Conservation (phyloP, 2,113 vertebrate species). For the Lates calcarifer region DNA sequence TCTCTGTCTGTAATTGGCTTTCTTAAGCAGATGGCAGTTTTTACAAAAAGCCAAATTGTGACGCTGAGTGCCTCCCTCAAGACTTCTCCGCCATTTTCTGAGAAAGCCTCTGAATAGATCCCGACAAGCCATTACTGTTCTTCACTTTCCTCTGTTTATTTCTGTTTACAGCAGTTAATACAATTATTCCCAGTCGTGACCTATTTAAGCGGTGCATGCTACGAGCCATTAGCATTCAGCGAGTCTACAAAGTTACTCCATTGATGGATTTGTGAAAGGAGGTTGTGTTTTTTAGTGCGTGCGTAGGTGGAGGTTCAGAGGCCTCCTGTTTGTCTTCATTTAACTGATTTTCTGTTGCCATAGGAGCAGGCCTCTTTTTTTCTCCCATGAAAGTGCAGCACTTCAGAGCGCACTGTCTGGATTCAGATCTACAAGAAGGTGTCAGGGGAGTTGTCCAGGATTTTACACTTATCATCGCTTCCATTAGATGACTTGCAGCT, state of each 20-base stretch:
- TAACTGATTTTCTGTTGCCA: conserved; percentile 83
- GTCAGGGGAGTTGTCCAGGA: conserved; percentile 79
- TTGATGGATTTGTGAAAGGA: conserved; percentile 81
- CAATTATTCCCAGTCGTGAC: conserved; percentile 82
- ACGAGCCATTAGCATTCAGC: conserved; percentile 78
- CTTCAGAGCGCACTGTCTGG: conserved; percentile 74
- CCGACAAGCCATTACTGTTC: conserved; percentile 73
- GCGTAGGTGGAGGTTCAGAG: conserved; percentile 84
- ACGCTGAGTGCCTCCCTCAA: conserved; percentile 70
- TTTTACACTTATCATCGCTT: conserved; percentile 69
- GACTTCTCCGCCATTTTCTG: conserved; percentile 68
- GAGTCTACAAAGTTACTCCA: conserved; percentile 76
- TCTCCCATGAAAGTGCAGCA: conserved; percentile 71
- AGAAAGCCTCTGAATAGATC: conserved; percentile 76
- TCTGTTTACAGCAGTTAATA: conserved; percentile 83
- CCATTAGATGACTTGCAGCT: conserved; percentile 77
- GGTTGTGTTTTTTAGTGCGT: conserved; percentile 76
- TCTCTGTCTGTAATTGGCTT: conserved; percentile 77
- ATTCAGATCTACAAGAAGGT: conserved; percentile 74
- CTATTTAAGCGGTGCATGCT: conserved; percentile 80
- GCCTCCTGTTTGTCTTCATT: conserved; percentile 84
- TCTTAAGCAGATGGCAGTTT: conserved; percentile 70
- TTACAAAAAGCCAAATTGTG: conserved; percentile 63
- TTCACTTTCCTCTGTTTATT: conserved; percentile 79
- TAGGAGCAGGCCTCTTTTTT: conserved; percentile 78